These are phyloP conservation scores for Agonum fuliginosum DNA, from an alignment of 2,888 invertebrate genomes.

Conservation along the genomic window DNA sequence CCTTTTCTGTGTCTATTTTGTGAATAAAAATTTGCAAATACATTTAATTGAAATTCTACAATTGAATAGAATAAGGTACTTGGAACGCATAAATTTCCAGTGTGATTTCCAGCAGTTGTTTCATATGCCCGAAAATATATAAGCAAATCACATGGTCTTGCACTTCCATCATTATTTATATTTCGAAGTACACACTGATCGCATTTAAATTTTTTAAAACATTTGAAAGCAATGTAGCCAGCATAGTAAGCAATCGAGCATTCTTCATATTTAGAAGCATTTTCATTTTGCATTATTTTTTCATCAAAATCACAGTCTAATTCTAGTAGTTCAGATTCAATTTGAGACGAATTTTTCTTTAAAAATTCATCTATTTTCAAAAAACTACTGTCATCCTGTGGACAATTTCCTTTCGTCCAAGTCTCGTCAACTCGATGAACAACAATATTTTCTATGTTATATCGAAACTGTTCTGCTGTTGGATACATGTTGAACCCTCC, in stretches of 20 bases:
- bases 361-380: no score
- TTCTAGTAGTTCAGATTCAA: not conserved
- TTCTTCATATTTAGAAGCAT: not conserved
- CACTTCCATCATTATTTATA: not conserved
- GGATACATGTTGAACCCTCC: no score
- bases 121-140: conserved; percentile 13
- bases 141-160: not conserved
- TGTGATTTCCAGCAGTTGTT: not conserved
- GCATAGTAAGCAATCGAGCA: conserved; percentile 1
- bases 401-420: no score
- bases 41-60: no score
- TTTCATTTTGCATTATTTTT: not conserved
- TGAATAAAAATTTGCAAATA: no score
- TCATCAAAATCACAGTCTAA: not conserved
- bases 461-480: no score
- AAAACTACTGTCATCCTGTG: no score
- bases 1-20: no score
- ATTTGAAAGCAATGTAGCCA: conserved; percentile 6
- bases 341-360: no score
- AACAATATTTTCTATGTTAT: no score
- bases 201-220: conserved; percentile 14
- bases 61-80: no score
- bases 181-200: not conserved
- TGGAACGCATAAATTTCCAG: conserved; percentile 16
- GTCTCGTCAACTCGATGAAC: no score